Base-by-base conservation (phyloP, 1,140 invertebrate species). In the Reticulitermes speratus region DNA sequence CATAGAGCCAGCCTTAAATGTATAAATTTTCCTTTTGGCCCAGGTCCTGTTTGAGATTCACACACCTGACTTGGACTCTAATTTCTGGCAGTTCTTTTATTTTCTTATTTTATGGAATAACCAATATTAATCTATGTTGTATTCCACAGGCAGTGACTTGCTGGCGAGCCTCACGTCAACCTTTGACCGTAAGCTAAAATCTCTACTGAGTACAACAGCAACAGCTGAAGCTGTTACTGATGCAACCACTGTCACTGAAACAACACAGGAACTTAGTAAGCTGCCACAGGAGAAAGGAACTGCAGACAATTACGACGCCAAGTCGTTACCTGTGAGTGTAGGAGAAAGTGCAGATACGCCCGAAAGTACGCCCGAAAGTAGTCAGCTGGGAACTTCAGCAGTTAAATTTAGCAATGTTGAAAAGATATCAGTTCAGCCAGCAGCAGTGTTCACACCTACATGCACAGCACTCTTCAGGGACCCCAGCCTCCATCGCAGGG, bases 141-240 rank as follows among this genome's bases (percentile, higher is more conserved):
- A 75, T 30, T 25, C 44, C 30, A n/a, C 89, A 94, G 95, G 94
- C 89, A 93, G 93, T 87, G 95, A 95, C 90, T 90, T 95, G 81
- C 90, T 95, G 86, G 92, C 93, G 69, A 95, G 94, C 83, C 92
- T 97, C 83, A 96, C 95, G 23, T 94, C 95, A 84, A 94, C 95
- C 8, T 94, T 96, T 88, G 96, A 96, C 89, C 93, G 94, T 87
- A 96, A 96, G 90, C 91, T 96, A 89, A 92, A 93, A 82, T 94
- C 93, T 30, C 88, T 96, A 82, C 90, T 93, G 44, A 93, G 92
- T 88, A 91, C 90, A 69, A 89, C 86, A 38, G 25, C 44, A 88
- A 44, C 90, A 89, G 7, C 89, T 90, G 45, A 89, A 90, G 14
- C 87, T 86, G 19, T 82, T 86, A 12, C 85, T 0, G 8, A 38